Evolutionary conservation across 2,113 vertebrate species (phyloP).

Genomic region (Brienomyrus brachyistius): DNA sequence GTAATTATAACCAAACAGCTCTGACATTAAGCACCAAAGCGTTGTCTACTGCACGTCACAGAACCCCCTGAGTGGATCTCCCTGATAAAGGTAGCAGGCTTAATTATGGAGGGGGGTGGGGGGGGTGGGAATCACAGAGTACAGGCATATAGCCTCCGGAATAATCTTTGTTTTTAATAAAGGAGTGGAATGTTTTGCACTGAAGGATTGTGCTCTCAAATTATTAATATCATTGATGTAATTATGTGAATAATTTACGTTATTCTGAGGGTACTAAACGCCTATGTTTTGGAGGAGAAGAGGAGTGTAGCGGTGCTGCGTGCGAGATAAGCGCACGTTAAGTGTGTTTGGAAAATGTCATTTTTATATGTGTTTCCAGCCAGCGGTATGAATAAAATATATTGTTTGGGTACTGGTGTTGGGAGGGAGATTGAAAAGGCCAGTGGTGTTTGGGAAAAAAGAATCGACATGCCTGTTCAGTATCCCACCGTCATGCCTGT

Average conservation of each 20-base stretch:
- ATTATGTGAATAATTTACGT: neutral
- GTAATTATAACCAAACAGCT: neutral
- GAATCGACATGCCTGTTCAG: neutral
- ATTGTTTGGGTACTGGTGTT: neutral
- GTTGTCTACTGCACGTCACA: neutral
- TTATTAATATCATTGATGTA: neutral
- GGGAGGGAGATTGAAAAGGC: neutral
- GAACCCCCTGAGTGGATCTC: neutral
- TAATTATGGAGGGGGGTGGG: neutral
- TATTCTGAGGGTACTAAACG: neutral
- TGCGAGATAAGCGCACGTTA: neutral
- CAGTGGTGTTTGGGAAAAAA: neutral
- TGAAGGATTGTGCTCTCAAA: neutral
- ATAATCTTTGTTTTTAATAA: neutral
- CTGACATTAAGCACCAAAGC: neutral
- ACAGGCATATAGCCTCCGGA: neutral
- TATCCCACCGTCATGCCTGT: neutral
- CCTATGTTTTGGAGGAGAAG: neutral
- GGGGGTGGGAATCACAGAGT: neutral
- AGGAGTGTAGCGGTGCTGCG: neutral
- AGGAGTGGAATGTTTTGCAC: neutral
- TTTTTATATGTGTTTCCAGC: neutral
- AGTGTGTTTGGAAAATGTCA: neutral
- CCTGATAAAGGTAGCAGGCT: neutral
- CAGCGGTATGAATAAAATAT: neutral